Percentiles rank a stretch among this genome's conserved stretches.
Conservation (phyloP, 2,797 vertebrate genomes). For the Urosaurus nigricauda region DNA sequence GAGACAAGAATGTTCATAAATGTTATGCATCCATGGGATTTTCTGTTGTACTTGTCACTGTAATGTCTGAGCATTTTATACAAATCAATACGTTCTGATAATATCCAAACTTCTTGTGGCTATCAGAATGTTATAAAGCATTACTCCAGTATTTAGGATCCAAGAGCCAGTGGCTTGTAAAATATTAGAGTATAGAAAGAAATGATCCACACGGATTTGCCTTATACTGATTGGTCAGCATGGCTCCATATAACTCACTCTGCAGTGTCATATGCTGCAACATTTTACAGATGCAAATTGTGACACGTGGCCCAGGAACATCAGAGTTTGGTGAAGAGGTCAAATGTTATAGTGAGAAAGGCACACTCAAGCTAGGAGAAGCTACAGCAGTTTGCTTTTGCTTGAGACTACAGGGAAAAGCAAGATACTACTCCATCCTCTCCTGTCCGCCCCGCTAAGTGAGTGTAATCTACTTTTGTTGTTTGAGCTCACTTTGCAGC, state of each 20-base stretch:
- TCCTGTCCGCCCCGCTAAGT: no score
- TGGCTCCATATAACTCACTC: background rate
- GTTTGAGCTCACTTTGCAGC: no score
- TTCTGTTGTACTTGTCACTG: constrained; percentile 51
- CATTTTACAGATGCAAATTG: no score
- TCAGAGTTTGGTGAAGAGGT: no score
- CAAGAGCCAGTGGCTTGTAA: background rate
- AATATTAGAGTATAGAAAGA: background rate
- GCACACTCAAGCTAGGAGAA: no score
- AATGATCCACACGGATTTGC: background rate
- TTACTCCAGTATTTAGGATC: constrained; percentile 15
- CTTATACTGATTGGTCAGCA: background rate
- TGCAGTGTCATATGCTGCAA: background rate
- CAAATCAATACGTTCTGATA: constrained; percentile 31
- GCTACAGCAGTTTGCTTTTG: no score
- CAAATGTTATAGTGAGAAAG: no score
- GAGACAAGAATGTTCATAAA: constrained; percentile 77
- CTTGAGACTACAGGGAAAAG: no score
- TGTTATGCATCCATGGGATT: constrained; percentile 75
- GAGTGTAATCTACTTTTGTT: no score
- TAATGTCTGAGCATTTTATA: constrained; percentile 58
- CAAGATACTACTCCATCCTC: no score
- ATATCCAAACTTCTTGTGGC: constrained; percentile 6
- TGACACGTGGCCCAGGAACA: no score
- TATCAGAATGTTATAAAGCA: constrained; percentile 22